Conservation (phyloP, 2,888 invertebrate species). For the Gasteruption jaculator region DNA sequence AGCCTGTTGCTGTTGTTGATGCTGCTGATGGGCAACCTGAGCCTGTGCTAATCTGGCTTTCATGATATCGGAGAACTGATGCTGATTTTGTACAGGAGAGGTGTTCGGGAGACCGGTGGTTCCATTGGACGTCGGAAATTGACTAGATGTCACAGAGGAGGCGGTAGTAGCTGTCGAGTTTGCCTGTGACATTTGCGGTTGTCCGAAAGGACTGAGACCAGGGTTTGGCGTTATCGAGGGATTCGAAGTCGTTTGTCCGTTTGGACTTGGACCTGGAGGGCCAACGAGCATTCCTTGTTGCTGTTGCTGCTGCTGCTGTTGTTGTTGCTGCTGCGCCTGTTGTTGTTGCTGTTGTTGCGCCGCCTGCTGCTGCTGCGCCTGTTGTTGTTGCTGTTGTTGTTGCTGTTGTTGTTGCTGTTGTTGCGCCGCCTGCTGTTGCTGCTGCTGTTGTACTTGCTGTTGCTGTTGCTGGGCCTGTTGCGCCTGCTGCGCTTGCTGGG, state of each 20-base stretch:
- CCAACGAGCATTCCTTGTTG: constrained; percentile 63
- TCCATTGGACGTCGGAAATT: constrained; percentile 60
- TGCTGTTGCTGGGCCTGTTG: constrained; percentile 50
- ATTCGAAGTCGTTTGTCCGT: constrained; percentile 60
- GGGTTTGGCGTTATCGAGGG: constrained; percentile 60
- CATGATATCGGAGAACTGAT: constrained; percentile 59
- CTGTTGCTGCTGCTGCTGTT: constrained; percentile 52
- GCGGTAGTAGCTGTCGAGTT: constrained; percentile 54
- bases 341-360: constrained; percentile 40
- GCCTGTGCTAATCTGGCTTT: constrained; percentile 56
- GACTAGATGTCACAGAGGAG: constrained; percentile 56
- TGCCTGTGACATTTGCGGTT: constrained; percentile 60
- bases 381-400: constrained; percentile 28
- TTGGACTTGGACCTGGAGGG: constrained; percentile 75
- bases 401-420: constrained; percentile 27
- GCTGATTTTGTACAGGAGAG: constrained; percentile 55
- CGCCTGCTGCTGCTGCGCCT: constrained; percentile 38
- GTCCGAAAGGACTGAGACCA: constrained; percentile 70
- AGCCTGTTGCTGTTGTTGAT: constrained; percentile 50
- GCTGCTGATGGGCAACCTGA: constrained; percentile 43
- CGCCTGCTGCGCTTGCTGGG: constrained; percentile 29
- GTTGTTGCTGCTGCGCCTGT: constrained; percentile 49
- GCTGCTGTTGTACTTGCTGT: constrained; percentile 37
- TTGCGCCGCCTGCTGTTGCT: constrained; percentile 23
- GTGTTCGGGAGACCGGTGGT: constrained; percentile 52